Conservation (phyloP, 2,113 vertebrate genomes). For the Oreochromis tanganicae region DNA sequence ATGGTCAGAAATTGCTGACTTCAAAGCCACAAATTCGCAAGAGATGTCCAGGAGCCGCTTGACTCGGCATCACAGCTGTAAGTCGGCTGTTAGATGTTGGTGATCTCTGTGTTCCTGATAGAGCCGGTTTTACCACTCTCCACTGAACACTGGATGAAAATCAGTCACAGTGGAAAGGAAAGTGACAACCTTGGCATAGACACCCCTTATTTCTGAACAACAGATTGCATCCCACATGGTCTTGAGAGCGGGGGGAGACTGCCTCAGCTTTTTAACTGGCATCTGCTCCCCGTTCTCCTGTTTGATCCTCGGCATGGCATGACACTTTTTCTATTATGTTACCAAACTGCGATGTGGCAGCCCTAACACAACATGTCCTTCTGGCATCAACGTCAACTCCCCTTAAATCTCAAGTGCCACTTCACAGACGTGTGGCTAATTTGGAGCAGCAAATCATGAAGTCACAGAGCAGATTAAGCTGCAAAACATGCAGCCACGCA, state of each 20-base stretch:
- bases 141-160: slow-evolving; percentile 22
- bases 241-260: slow-evolving; percentile 15
- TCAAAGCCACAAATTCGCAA: not conserved
- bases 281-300: slow-evolving; percentile 55
- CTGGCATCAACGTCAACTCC: slow-evolving; percentile 1
- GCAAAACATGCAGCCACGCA: slow-evolving; percentile 20
- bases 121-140: slow-evolving; percentile 1
- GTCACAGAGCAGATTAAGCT: slow-evolving; percentile 33
- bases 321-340: slow-evolving; percentile 42
- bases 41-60: not conserved
- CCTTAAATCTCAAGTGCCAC: slow-evolving; percentile 42
- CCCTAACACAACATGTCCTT: slow-evolving; percentile 26
- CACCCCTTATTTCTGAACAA: slow-evolving; percentile 11
- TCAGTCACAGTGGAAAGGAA: slow-evolving; percentile 36
- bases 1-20: not conserved
- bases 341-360: slow-evolving; percentile 49
- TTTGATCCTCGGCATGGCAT: slow-evolving; percentile 29
- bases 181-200: slow-evolving; percentile 60
- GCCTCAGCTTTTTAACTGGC: slow-evolving; percentile 45
- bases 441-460: slow-evolving; percentile 24
- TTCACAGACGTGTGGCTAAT: slow-evolving; percentile 56
- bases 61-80: not conserved
- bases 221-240: slow-evolving; percentile 70
- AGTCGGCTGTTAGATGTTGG: not conserved
- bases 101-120: slow-evolving; percentile 20